phyloP scores from a whole-genome alignment of 1,140 invertebrate genomes.

The Branchinecta lynchi region DNA sequence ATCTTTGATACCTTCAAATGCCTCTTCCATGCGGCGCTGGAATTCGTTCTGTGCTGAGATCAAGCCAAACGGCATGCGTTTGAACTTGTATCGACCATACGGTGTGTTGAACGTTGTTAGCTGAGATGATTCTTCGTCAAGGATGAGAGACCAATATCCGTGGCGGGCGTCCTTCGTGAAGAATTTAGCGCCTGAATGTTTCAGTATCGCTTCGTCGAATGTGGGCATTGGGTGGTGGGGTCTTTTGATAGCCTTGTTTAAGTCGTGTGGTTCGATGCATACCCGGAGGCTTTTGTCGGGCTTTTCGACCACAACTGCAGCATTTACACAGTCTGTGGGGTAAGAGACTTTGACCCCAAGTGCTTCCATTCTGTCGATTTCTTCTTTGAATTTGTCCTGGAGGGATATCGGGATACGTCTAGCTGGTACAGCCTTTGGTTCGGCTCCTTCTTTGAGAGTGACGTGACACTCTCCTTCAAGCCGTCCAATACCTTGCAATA shows the following conservation, averaged over 20 bases:
- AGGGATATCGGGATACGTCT: too few species aligned
- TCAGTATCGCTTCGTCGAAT: conserved; percentile 25
- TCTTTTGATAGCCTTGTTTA: conserved; percentile 34
- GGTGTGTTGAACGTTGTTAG: conserved; percentile 35
- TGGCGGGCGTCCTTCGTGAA: conserved; percentile 29
- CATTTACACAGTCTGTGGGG: too few species aligned
- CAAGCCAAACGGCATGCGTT: conserved; percentile 32
- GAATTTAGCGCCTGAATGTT: conserved; percentile 19
- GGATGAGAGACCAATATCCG: conserved; percentile 33
- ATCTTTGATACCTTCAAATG: too few species aligned
- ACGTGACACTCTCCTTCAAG: too few species aligned
- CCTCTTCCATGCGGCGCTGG: conserved; percentile 17
- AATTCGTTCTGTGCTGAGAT: conserved; percentile 11
- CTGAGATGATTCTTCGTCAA: conserved; percentile 29
- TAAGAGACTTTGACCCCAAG: too few species aligned
- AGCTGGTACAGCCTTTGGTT: too few species aligned
- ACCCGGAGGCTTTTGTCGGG: conserved; percentile 32
- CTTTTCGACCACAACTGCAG: conserved; percentile 32
- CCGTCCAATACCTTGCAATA: too few species aligned
- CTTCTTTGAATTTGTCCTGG: too few species aligned
- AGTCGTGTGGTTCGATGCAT: conserved; percentile 36
- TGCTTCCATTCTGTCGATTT: too few species aligned
- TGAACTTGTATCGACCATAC: conserved; percentile 30
- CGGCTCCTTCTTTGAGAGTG: too few species aligned
- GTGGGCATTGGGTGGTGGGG: conserved; percentile 32